Evolutionary conservation across 2,888 invertebrate genomes (phyloP).

Genomic region (Drosophila limbata): DNA sequence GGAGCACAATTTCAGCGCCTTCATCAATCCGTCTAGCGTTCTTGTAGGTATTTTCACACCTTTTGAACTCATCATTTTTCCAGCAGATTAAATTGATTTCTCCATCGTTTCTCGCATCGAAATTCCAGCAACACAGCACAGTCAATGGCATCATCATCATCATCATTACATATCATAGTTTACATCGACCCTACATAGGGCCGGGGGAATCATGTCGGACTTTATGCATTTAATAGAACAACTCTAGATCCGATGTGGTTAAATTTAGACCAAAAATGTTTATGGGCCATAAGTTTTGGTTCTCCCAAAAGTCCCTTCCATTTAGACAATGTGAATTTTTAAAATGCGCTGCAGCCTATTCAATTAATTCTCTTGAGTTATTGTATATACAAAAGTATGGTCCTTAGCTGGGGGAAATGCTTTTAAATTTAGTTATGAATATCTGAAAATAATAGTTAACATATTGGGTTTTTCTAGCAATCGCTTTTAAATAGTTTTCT

Average conservation of each 20-base stretch:
- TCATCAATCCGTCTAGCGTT: constrained; percentile 59
- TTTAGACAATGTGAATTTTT: constrained; percentile 16
- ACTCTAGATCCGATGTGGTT: constrained; percentile 32
- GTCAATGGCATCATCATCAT: constrained; percentile 22
- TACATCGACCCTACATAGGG: constrained; percentile 18
- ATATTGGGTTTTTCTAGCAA: neutral
- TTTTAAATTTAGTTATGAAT: constrained; percentile 1
- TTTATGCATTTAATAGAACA: constrained; percentile 59
- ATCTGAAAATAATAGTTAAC: neutral
- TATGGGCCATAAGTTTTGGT: constrained; percentile 28
- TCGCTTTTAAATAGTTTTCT: no score
- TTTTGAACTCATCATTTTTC: constrained; percentile 59
- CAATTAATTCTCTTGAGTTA: constrained; percentile 24
- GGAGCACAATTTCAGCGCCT: constrained; percentile 53
- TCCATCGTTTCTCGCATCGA: constrained; percentile 14
- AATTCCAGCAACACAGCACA: constrained; percentile 5
- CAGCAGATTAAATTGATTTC: constrained; percentile 60
- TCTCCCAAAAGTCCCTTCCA: constrained; percentile 21
- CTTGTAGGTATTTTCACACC: constrained; percentile 79
- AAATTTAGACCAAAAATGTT: constrained; percentile 61
- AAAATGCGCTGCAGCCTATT: constrained; percentile 24
- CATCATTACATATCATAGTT: constrained; percentile 46
- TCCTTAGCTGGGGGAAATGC: neutral
- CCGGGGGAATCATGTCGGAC: constrained; percentile 27
- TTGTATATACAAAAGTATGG: constrained; percentile 16